These are phyloP conservation scores for Rhinolophus sinicus DNA, from an alignment of 2,113 vertebrate genomes.

Conservation along the genomic window DNA sequence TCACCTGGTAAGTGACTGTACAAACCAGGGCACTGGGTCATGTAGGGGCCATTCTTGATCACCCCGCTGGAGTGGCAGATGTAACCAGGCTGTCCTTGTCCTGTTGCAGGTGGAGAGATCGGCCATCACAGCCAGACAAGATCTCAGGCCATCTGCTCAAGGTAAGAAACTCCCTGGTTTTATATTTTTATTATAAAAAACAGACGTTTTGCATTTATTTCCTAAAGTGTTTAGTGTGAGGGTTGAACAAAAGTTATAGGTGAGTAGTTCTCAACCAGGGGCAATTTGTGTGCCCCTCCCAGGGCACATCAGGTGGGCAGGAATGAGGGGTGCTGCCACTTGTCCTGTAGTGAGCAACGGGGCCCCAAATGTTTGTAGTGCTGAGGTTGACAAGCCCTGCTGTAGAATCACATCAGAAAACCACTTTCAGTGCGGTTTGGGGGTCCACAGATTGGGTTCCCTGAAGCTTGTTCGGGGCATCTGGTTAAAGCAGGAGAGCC, in stretches of 20 bases:
- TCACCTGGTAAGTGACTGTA: rapidly evolving
- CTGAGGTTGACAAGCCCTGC: neutral
- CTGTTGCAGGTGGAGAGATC: neutral
- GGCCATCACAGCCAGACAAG: neutral
- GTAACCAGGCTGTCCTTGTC: neutral
- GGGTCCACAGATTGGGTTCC: neutral
- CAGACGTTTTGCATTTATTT: neutral
- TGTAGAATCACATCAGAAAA: neutral
- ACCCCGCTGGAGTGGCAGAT: neutral
- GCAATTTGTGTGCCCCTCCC: neutral
- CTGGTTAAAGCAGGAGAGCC: neutral
- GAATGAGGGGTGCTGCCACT: neutral
- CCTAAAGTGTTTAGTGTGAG: too few relatives aligned
- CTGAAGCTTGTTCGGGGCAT: neutral
- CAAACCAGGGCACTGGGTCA: neutral
- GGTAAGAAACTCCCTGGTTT: neutral
- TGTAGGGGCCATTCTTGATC: neutral
- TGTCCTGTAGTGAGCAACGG: neutral
- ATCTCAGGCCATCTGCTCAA: rapidly evolving
- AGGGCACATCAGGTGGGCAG: rapidly evolving
- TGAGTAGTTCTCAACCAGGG: too few relatives aligned
- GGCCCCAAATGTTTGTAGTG: rapidly evolving
- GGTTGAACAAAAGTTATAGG: neutral
- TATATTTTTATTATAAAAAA: too few relatives aligned
- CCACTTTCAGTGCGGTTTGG: too few relatives aligned